Base-by-base conservation (phyloP, 2,113 vertebrate species). In the Picathartes gymnocephalus region DNA sequence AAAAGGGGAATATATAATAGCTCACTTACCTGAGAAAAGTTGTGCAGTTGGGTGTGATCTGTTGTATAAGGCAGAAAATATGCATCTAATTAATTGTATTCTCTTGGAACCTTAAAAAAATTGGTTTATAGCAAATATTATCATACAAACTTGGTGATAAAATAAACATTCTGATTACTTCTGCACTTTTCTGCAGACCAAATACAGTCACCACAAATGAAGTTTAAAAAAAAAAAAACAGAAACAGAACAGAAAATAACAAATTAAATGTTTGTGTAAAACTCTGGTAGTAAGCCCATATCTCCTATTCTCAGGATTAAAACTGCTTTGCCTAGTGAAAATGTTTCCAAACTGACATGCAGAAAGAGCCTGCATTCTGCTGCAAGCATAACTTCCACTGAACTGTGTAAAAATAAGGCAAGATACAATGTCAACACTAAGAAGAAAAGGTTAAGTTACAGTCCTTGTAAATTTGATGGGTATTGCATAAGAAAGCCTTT, bases 11-110 rank as follows among this genome's bases (percentile, higher is more conserved):
- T 89, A 81, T 24, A 30, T 64, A 78, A 60, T 40, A 87, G 40
- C 50, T 89, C n/a, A 53, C 69, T 86, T 81, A 86, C 84, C 81
- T 96, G 65, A 92, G 86, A 76, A 94, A 89, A 89, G 40, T 66
- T 88, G 74, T 80, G 62, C 85, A 93, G 56, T 65, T 87, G 73
- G 53, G 66, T 82, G 82, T 79, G 73, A 72, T 87, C 76, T 79
- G 60, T 71, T 83, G 69, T 47, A 62, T 81, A 81, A 62, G 14
- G 64, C 33, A 91, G 69, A 60, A 94, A 91, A 92, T 78, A 83
- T 30, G 56, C 20, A 16, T 85, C 81, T 84, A 76, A 89, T 91
- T 66, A 87, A 82, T 79, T 60, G 40, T 48, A 61, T 69, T 78
- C 47, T 71, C 57, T 87, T 81, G 73, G 53, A 96, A 81, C 48